Evolutionary conservation across 2,888 invertebrate genomes (phyloP).

Genomic region (Scrobipalpa costella): DNA sequence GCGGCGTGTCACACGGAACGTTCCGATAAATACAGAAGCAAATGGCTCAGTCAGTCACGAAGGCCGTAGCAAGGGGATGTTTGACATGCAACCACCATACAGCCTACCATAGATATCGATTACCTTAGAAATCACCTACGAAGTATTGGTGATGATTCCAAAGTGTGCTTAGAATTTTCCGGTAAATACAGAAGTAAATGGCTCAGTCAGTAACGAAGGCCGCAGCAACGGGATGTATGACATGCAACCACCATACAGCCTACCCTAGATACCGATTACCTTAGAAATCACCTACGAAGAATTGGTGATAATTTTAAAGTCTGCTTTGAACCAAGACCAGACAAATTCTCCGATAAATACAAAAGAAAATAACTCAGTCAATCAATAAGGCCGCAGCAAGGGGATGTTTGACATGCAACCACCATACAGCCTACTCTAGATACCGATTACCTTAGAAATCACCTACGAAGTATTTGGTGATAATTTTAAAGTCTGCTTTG

Average conservation of each 20-base stretch:
- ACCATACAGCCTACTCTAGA: too few relatives aligned
- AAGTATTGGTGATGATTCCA: too few relatives aligned
- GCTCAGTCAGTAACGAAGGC: slow-evolving; percentile 72
- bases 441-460: too few relatives aligned
- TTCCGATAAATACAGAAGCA: slow-evolving; percentile 63
- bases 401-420: slow-evolving; percentile 63
- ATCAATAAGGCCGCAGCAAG: slow-evolving; percentile 69
- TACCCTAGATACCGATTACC: too few relatives aligned
- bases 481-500: too few relatives aligned
- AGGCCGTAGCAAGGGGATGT: slow-evolving; percentile 55
- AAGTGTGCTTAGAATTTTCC: slow-evolving; percentile 48
- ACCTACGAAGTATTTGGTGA: too few relatives aligned
- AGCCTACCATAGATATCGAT: not conserved
- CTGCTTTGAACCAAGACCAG: too few relatives aligned
- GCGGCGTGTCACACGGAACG: slow-evolving; percentile 72
- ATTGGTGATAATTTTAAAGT: too few relatives aligned
- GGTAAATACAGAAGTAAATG: slow-evolving; percentile 64
- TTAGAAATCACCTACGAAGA: too few relatives aligned
- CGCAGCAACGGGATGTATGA: slow-evolving; percentile 53
- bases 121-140: too few relatives aligned
- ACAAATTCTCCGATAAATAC: slow-evolving; percentile 66
- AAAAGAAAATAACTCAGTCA: slow-evolving; percentile 64
- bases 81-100: slow-evolving; percentile 57
- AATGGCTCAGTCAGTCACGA: slow-evolving; percentile 72
- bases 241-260: slow-evolving; percentile 53